These are phyloP conservation scores for Scomber colias DNA, from an alignment of 2,113 vertebrate species.

Conservation along the genomic window DNA sequence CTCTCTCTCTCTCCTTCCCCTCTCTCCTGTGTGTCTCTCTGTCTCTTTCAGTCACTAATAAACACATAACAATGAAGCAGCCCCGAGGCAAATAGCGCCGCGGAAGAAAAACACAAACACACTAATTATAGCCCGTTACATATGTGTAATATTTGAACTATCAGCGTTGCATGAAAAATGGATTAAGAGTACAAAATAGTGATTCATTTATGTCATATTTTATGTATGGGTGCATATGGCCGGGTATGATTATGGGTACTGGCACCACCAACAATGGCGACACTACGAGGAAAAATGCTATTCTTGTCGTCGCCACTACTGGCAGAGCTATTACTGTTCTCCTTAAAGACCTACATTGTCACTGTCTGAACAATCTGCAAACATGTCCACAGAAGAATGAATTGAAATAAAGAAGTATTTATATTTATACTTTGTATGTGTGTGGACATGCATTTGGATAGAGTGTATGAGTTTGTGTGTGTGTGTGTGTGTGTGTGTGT, in stretches of 20 bases:
- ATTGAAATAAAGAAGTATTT: neutral
- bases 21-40: conserved; percentile 68
- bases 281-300: conserved; percentile 44
- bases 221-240: conserved; percentile 70
- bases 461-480: neutral
- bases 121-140: conserved; percentile 84
- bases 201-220: conserved; percentile 79
- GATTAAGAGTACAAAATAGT: conserved; percentile 78
- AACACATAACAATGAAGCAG: conserved; percentile 83
- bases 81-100: conserved; percentile 71
- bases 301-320: conserved; percentile 34
- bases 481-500: neutral
- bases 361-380: conserved; percentile 13
- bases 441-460: no score
- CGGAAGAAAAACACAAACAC: conserved; percentile 80
- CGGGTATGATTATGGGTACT: conserved; percentile 66
- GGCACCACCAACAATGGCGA: conserved; percentile 61
- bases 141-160: conserved; percentile 83
- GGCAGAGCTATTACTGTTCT: conserved; percentile 8
- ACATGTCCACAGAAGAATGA: neutral
- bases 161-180: conserved; percentile 75
- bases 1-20: conserved; percentile 36
- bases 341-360: conserved; percentile 11
- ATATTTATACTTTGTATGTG: no score
- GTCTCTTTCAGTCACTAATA: conserved; percentile 84